Base-by-base conservation (phyloP, 2,888 invertebrate genomes). In the Lepetodrilus schrolli region DNA sequence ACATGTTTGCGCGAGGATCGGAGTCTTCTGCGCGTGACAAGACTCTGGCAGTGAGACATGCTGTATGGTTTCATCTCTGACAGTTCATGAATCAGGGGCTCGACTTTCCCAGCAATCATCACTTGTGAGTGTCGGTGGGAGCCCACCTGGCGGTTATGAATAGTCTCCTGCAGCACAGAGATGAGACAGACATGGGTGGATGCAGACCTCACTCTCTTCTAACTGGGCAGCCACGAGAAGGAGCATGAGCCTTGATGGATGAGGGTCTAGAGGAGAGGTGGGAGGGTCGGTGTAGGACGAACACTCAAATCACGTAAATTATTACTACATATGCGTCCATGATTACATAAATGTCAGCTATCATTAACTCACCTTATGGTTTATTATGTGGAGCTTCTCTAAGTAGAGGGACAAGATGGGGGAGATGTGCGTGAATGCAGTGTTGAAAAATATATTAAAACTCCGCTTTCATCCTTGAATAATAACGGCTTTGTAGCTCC, bases 21-120 rank as follows among this genome's bases (percentile, higher is more conserved):
- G 26, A 13, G 58, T 58, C 26, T 58, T 26, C 30, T 17, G n/a
- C 34, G 30, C 34, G 34, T 58, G 58, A 58, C 58, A 34, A 30
- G 58, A 30, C 26, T 17, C 34, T 58, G 58, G 26, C 58, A 58
- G 58, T 58, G 58, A 58, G 58, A 26, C 58, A 58, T 58, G 26
- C 58, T 34, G 30, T 13, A 3, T 13, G 26, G 17, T 34, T 30
- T 13, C 1, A 5, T 2, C 26, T 7, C n/a, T 58, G 58, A 58
- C 58, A 58, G 26, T 23, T 34, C 30, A 58, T 58, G 58, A 58
- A 58, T 58, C 58, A 58, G 30, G 30, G 51, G 34, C 30, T 26
- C 34, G 30, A 58, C 26, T 17, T 17, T 17, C 26, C 17, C 58
- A 30, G 30, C 17, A 26, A 58, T 30, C 30, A 58, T 58, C 58